Evolutionary conservation across 2,888 invertebrate species (phyloP).

Genomic region (Eulithis prunata): DNA sequence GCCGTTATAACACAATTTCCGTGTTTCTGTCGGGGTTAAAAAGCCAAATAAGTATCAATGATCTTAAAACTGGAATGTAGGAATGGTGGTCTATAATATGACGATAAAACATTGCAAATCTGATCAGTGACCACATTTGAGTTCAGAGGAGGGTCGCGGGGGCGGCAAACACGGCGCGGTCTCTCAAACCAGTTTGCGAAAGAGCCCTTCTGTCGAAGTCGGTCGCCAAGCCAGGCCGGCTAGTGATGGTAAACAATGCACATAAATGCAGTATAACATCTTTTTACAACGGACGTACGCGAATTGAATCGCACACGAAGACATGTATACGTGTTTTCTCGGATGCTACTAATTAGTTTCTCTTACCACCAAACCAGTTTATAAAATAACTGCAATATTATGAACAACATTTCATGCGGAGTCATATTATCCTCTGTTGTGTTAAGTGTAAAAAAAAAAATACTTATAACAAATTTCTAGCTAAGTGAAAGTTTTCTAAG

Average conservation of each 20-base stretch:
- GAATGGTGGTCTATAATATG: conserved; percentile 8
- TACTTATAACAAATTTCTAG: too few relatives aligned
- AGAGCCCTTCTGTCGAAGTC: conserved; percentile 66
- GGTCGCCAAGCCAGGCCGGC: conserved; percentile 52
- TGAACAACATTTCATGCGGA: too few relatives aligned
- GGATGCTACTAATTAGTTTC: too few relatives aligned
- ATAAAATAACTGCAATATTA: too few relatives aligned
- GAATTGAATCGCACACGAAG: not conserved
- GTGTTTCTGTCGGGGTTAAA: not conserved
- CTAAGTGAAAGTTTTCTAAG: too few relatives aligned
- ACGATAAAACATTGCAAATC: conserved; percentile 38
- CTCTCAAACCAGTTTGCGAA: conserved; percentile 73
- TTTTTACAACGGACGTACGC: conserved; percentile 1
- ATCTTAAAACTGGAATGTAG: not conserved
- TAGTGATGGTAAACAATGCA: conserved; percentile 44
- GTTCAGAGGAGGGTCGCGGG: conserved; percentile 44
- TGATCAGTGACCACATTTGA: conserved; percentile 40
- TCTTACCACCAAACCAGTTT: too few relatives aligned
- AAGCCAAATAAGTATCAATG: not conserved
- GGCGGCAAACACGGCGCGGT: conserved; percentile 51
- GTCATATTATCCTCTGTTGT: too few relatives aligned
- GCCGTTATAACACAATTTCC: too few relatives aligned
- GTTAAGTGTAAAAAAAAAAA: too few relatives aligned
- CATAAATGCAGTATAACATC: conserved; percentile 16
- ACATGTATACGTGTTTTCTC: too few relatives aligned